Percentiles rank a stretch among this genome's conserved stretches.
phyloP scores from a whole-genome alignment of 2,797 vertebrate species.

The Mormyrus proboscirostris region DNA sequence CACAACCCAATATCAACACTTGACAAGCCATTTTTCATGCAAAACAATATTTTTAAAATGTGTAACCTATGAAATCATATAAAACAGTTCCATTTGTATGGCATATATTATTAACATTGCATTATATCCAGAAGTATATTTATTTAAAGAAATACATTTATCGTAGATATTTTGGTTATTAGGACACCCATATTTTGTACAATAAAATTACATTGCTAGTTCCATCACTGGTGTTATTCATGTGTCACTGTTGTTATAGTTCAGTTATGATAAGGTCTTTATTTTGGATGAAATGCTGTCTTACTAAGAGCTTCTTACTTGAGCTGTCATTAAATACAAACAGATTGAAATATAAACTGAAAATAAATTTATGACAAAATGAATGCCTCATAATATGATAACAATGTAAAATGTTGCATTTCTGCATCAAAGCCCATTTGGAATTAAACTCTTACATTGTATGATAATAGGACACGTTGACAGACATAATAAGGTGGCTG shows the following conservation, averaged over 20 bases:
- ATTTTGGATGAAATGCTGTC: background rate
- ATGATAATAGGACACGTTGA: background rate
- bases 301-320: background rate
- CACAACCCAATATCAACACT: background rate
- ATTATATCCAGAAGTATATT: background rate
- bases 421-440: background rate
- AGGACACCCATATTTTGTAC: background rate
- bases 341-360: background rate
- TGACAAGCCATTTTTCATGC: background rate
- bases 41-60: background rate
- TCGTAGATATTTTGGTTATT: background rate
- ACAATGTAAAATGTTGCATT: background rate
- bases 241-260: background rate
- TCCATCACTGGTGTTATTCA: background rate
- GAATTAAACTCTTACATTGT: background rate
- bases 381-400: background rate
- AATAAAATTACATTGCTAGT: background rate
- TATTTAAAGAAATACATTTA: background rate
- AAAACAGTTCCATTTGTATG: background rate
- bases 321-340: background rate
- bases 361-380: background rate
- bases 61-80: background rate
- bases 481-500: background rate
- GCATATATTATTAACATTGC: background rate
- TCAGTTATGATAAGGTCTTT: background rate